Base-by-base conservation (phyloP, 2,888 invertebrate genomes). In the Drepanosiphum platanoidis region DNA sequence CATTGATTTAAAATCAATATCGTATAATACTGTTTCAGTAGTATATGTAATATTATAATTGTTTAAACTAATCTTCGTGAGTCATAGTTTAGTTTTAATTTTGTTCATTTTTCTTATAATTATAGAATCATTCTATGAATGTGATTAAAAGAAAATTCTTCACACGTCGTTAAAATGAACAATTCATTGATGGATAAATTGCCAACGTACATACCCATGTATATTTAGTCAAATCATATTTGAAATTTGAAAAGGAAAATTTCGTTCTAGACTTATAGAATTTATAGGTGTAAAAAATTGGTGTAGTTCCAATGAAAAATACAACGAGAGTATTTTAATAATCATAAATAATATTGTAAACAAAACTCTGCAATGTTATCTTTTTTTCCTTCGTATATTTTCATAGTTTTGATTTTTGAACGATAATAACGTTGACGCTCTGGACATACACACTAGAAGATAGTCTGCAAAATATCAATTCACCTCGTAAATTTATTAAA, bases 201-300 rank as follows among this genome's bases (percentile, higher is more conserved):
- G 36, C 18, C 36, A 58, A 36, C 34, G 15, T 8, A 61, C 18
- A 36, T 18, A 39, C 22, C 22, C 0, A 30, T 15, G 42, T 15
- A 39, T 18, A 61, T 42, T 34, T 68, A 68, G 42, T 79, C n/a
- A 15, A 46, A 79, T 79, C 15, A 79, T 34, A 46, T 79, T 68
- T 52, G 1, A 52, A 46, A 46, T n/a, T 32, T 30, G n/a, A 68
- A 15, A 0, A 9, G 2, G 18, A n/a, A 7, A 52, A 52, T 15
- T 79, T 68, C 1, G 11, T 68, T 79, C 68, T 68, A 68, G n/a
- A 68, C 52, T 3, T 34, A 18, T 68, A 36, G 5, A 68, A 79
- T 68, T 30, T 68, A 79, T 79, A 52, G n/a, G 66, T 68, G 1
- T 46, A 34, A 9, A 79, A 39, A 34, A 18, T 66, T 68, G 27